phyloP scores from a whole-genome alignment of 2,888 invertebrate species.

The Leptinotarsa peninsularis region DNA sequence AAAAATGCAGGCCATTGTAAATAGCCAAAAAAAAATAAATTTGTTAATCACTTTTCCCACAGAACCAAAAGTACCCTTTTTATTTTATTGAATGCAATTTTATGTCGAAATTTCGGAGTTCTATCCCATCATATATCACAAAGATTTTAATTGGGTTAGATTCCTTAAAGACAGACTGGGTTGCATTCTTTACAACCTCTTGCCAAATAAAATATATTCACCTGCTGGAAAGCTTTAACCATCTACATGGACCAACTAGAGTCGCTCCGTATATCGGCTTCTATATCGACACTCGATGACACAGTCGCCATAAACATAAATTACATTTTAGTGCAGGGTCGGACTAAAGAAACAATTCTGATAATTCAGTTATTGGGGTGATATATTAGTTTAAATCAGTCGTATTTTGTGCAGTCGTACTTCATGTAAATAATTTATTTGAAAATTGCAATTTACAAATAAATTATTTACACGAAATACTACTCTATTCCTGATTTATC shows the following conservation, averaged over 20 bases:
- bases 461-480: too few relatives aligned
- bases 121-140: constrained; percentile 25
- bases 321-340: constrained; percentile 40
- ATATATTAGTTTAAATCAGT: too few relatives aligned
- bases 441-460: too few relatives aligned
- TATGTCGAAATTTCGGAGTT: not conserved
- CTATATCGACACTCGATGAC: constrained; percentile 48
- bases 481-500: too few relatives aligned
- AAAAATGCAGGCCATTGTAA: too few relatives aligned
- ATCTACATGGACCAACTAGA: constrained; percentile 37
- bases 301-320: constrained; percentile 47
- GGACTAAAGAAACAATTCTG: not conserved
- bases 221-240: constrained; percentile 35
- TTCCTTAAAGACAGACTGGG: constrained; percentile 37
- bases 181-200: constrained; percentile 42
- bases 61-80: not conserved
- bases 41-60: too few relatives aligned
- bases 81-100: not conserved
- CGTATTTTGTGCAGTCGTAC: too few relatives aligned
- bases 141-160: constrained; percentile 50
- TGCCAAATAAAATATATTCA: constrained; percentile 45
- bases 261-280: constrained; percentile 42
- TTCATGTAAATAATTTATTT: too few relatives aligned
- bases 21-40: too few relatives aligned
- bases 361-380: not conserved